These are phyloP conservation scores for Thalpophila matura DNA, from an alignment of 2,888 invertebrate genomes.

Conservation along the genomic window DNA sequence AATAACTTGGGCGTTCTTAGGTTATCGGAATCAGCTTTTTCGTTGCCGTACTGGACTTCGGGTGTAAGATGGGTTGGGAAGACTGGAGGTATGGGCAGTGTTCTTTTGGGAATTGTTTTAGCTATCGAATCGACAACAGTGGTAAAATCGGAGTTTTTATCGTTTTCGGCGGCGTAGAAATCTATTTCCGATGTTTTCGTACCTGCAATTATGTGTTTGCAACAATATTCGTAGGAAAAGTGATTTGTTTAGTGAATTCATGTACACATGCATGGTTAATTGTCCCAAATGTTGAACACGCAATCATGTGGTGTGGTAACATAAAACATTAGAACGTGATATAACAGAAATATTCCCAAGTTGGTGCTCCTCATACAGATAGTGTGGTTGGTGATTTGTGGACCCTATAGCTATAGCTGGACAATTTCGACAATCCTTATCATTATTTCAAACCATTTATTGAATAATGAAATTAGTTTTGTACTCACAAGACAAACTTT, in stretches of 20 bases:
- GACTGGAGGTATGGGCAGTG: constrained; percentile 79
- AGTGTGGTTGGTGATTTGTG: constrained; percentile 16
- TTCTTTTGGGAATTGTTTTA: constrained; percentile 69
- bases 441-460: background rate
- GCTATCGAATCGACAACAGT: constrained; percentile 69
- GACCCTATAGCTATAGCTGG: background rate
- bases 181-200: constrained; percentile 86
- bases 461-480: background rate
- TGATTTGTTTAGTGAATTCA: constrained; percentile 16
- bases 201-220: constrained; percentile 78
- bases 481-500: constrained; percentile 18
- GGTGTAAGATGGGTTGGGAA: constrained; percentile 85
- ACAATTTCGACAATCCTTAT: background rate
- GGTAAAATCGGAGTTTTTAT: constrained; percentile 71
- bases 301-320: constrained; percentile 27
- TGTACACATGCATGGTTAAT: constrained; percentile 31
- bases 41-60: constrained; percentile 90
- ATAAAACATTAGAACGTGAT: constrained; percentile 34
- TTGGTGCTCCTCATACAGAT: constrained; percentile 21
- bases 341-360: constrained; percentile 7
- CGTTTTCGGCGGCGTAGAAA: constrained; percentile 82
- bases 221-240: constrained; percentile 54
- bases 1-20: constrained; percentile 78
- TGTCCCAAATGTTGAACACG: constrained; percentile 20
- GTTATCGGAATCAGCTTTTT: constrained; percentile 82